phyloP scores from a whole-genome alignment of 1,140 invertebrate species.

The Branchinecta lynchi region DNA sequence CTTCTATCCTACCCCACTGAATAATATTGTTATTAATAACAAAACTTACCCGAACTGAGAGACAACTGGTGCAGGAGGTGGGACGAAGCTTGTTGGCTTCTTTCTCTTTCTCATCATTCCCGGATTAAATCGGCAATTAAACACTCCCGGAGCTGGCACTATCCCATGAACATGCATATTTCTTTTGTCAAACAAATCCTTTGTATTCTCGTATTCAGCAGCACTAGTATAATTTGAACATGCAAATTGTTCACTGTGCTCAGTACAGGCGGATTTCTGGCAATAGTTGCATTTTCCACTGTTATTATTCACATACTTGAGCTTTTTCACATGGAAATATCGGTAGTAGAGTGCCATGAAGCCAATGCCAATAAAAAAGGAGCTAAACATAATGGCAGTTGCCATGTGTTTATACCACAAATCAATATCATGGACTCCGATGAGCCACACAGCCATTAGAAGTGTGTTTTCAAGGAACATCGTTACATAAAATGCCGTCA shows the following conservation, averaged over 20 bases:
- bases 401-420: conserved; percentile 34
- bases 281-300: conserved; percentile 19
- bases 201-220: conserved; percentile 18
- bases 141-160: conserved; percentile 54
- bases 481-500: conserved; percentile 74
- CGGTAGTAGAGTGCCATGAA: conserved; percentile 74
- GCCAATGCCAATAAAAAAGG: conserved; percentile 56
- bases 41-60: conserved; percentile 21
- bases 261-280: conserved; percentile 23
- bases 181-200: conserved; percentile 16
- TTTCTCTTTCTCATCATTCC: conserved; percentile 65
- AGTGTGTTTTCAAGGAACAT: conserved; percentile 77
- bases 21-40: not conserved
- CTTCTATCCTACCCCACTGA: not conserved
- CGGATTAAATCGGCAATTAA: conserved; percentile 74
- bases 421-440: conserved; percentile 33
- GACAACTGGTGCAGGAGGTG: conserved; percentile 41
- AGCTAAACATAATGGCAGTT: conserved; percentile 40
- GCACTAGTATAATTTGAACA: not conserved
- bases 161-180: conserved; percentile 23
- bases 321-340: conserved; percentile 39
- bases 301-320: conserved; percentile 25
- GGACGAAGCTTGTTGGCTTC: conserved; percentile 69
- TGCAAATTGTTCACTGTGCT: conserved; percentile 16
- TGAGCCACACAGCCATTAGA: conserved; percentile 49